Evolutionary conservation across 1,140 invertebrate species (phyloP).

Genomic region (Helicoverpa zea): DNA sequence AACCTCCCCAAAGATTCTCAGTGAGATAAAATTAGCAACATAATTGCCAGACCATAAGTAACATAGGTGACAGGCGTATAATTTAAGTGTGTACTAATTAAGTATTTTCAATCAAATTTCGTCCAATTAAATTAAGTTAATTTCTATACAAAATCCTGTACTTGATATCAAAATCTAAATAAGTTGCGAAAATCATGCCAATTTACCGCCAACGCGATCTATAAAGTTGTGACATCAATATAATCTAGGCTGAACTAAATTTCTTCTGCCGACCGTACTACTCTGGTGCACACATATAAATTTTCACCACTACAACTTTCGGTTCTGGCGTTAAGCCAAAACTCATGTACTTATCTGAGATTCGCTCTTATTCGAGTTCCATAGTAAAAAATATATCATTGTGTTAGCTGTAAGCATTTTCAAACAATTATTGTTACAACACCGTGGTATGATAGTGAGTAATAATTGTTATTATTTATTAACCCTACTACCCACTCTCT

Average conservation of each 20-base stretch:
- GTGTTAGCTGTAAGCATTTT: neutral
- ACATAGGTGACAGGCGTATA: too few relatives aligned
- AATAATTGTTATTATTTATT: neutral
- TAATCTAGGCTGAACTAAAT: constrained; percentile 42
- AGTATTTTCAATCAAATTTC: neutral
- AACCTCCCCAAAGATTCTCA: too few relatives aligned
- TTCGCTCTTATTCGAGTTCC: constrained; percentile 55
- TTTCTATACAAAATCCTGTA: neutral
- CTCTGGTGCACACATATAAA: constrained; percentile 58
- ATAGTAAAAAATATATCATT: constrained; percentile 54
- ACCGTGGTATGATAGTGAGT: neutral
- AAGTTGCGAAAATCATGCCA: neutral
- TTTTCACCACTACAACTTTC: constrained; percentile 63
- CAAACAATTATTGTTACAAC: constrained; percentile 23
- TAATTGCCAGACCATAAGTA: too few relatives aligned
- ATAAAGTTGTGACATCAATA: constrained; percentile 20
- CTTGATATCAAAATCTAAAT: neutral
- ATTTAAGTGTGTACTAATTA: neutral
- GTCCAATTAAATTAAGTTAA: neutral
- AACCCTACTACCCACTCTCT: too few relatives aligned
- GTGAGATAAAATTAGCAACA: too few relatives aligned
- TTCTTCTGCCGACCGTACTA: constrained; percentile 54
- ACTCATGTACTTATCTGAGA: constrained; percentile 55
- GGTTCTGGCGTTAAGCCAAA: constrained; percentile 55
- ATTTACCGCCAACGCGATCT: constrained; percentile 15